Evolutionary conservation across 2,888 invertebrate genomes (phyloP), one percentile per base, ranked within the genome.

Genomic region (Cremastinae sp.): DNA sequence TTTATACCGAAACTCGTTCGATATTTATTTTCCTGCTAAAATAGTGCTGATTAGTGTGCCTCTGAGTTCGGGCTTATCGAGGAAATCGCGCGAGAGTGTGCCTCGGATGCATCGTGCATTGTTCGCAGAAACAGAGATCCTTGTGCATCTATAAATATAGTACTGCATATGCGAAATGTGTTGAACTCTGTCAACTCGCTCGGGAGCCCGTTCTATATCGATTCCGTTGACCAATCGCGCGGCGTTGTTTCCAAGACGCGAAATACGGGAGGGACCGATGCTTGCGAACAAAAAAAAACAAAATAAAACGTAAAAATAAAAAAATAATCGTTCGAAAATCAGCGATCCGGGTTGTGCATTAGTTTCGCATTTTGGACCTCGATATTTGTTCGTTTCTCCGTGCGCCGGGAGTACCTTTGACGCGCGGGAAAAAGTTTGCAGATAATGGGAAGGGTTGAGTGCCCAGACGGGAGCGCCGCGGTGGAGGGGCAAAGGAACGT

Each of bases 371-470:
- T 14, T 38, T 41, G 9, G 9, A 7, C 0, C 16, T 14, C 14
- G 16, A 20, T 16, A 34, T 4, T 45, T 51, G 14, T 10, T 47
- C 9, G 1, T 36, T 34, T 36, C 38, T 18, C n/a, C 1, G 10
- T 45, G 4, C 38, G n/a, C n/a, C 1, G 10, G 28, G 4, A n/a
- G 28, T 53, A 20, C 28, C 53, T 47, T 47, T 22, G 34, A 54
- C 38, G 69, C 59, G 69, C 69, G 69, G 59, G 69, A 69, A 69
- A 69, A 69, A 69, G 59, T 47, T 69, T 51, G 16, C 49, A 41
- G 22, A 49, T 69, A 28, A 59, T 47, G 16, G 18, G 16, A 38
- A 34, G 1, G 38, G 56, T 8, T 18, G 49, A 10, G 41, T 12
- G 12, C 43, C 16, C 10, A 51, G 16, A 10, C 38, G 12, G 14